Evolutionary conservation across 37 sponge, comb jelly and placozoan species (phyloP), one percentile per base, ranked within the genome.

Genomic region (Ephydatia muelleri): DNA sequence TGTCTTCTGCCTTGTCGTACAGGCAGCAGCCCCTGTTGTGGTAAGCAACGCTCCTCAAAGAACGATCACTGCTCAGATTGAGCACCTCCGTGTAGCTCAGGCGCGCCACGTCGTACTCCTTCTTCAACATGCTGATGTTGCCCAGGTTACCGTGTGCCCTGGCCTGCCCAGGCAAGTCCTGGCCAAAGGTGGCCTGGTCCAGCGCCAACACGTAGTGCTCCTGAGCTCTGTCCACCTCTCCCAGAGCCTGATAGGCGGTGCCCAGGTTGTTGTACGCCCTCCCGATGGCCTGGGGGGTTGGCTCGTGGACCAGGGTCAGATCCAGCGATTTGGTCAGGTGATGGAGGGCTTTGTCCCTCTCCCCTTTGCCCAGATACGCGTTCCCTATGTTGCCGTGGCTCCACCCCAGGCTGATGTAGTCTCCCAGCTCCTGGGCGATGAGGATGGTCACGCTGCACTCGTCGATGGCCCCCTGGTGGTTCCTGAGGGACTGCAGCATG

Each of bases 11-110:
- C 48, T 40, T 38, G 36, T 88, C 88, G 38, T 76, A 88, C 32
- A 65, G 33, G 26, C 83, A 77, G 76, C 88, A 88, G 13, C 88
- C 91, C 68, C 91, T 48, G 75, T 91, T 91, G 79, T 91, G 91
- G 73, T 80, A 38, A 4, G 87, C 91, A 5, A 84, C 83, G 49
- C 38, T 66, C 16, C 30, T 49, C 2, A 87, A 71, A 23, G 74
- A 26, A 69, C 68, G 19, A 33, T 91, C 91, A 14, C 36, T 72
- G 65, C 73, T 71, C 29, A 91, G 87, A 48, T 67, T 28, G 25
- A 91, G 67, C 68, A 82, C 66, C 69, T 91, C 91, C 8, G 80
- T 91, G 84, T 91, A 91, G 73, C 69, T 75, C 14, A 30, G 77
- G 32, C 83, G 43, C 19, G 91, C 87, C 48, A 73, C 70, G 38